Conservation (phyloP, 2,888 invertebrate genomes). For the Pedicia rivosa region DNA sequence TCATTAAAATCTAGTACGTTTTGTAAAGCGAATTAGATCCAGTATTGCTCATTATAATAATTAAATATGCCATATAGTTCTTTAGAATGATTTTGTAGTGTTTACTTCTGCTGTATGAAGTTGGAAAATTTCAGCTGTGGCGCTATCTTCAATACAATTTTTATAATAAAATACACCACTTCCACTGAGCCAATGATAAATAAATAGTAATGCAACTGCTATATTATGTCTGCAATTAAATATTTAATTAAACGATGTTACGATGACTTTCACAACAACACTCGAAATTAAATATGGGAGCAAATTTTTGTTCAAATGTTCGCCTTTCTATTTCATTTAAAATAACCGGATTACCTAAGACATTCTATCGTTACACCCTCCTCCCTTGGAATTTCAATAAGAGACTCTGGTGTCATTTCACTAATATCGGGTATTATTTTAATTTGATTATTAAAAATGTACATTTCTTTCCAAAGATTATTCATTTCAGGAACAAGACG, state of each 20-base stretch:
- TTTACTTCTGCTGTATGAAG: too few relatives aligned
- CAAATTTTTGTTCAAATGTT: too few relatives aligned
- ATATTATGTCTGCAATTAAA: conserved; percentile 37
- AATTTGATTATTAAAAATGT: conserved; percentile 36
- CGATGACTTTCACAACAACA: too few relatives aligned
- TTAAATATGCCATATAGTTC: too few relatives aligned
- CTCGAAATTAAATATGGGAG: too few relatives aligned
- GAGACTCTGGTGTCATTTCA: conserved; percentile 32
- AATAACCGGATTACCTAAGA: conserved; percentile 18
- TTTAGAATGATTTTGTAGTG: too few relatives aligned
- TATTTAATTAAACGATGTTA: neutral
- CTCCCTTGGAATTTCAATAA: conserved; percentile 43
- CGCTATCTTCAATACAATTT: conserved; percentile 53
- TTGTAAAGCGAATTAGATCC: too few relatives aligned
- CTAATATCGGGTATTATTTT: conserved; percentile 25
- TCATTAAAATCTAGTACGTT: too few relatives aligned
- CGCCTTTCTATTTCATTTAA: too few relatives aligned
- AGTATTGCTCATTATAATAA: too few relatives aligned
- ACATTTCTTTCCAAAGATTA: conserved; percentile 36
- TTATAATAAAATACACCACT: conserved; percentile 47
- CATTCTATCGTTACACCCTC: conserved; percentile 44
- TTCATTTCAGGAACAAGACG: conserved; percentile 40
- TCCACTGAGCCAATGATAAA: conserved; percentile 51
- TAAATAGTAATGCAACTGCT: conserved; percentile 45
- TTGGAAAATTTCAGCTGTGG: conserved; percentile 63